These are phyloP conservation scores for Hypsopygia costalis DNA, from an alignment of 2,888 invertebrate genomes.

Conservation along the genomic window DNA sequence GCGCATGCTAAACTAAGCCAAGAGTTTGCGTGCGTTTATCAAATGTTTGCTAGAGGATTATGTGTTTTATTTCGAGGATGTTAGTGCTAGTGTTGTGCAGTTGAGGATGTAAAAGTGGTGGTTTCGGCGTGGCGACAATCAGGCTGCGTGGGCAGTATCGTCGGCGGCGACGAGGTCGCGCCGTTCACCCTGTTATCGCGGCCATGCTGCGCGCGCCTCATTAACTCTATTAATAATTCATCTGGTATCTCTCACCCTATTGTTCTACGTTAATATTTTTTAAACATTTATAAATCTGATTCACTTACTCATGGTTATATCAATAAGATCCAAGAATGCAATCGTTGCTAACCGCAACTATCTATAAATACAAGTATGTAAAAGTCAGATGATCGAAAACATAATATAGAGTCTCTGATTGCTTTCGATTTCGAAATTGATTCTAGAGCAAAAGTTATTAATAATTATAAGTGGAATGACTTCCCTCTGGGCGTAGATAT, in stretches of 20 bases:
- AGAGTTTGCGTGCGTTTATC: not conserved
- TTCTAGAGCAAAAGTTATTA: no score
- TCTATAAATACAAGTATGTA: not conserved
- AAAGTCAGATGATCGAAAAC: no score
- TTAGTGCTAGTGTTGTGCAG: constrained; percentile 22
- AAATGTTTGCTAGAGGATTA: constrained; percentile 11
- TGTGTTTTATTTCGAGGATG: constrained; percentile 18
- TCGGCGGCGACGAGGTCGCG: constrained; percentile 56
- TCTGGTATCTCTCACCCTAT: constrained; percentile 64
- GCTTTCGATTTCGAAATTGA: no score
- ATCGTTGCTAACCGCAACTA: no score
- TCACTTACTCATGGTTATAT: no score
- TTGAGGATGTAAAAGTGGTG: constrained; percentile 37
- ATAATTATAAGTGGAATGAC: no score
- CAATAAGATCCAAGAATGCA: no score
- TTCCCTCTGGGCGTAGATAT: no score
- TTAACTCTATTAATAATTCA: constrained; percentile 76
- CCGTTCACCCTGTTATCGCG: constrained; percentile 73
- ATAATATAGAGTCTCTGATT: no score
- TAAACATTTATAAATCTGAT: not conserved
- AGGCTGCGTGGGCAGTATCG: constrained; percentile 77
- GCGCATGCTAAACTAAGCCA: constrained; percentile 13
- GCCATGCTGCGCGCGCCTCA: constrained; percentile 52
- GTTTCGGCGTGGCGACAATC: constrained; percentile 69
- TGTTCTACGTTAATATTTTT: constrained; percentile 64